Evolutionary conservation across 92 coral and sea anemone species (phyloP).

Genomic region (Parazoanthus darwini): DNA sequence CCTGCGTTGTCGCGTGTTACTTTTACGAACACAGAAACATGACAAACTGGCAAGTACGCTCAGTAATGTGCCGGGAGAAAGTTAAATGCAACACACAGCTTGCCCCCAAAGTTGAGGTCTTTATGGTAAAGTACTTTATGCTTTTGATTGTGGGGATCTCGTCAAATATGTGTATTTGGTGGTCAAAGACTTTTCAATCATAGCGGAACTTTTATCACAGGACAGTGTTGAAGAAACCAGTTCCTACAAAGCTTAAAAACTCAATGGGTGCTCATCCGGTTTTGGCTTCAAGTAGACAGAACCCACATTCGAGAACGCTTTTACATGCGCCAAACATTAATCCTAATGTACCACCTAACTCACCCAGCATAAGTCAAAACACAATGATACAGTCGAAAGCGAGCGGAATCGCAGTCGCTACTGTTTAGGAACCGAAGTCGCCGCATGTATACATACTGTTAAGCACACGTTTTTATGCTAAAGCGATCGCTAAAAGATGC

Average conservation of each 20-base stretch:
- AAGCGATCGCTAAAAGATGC: background rate
- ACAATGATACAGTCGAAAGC: constrained; percentile 50
- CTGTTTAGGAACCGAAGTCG: constrained; percentile 51
- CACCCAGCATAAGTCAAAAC: constrained; percentile 40
- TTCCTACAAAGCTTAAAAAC: constrained; percentile 32
- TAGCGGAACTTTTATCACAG: constrained; percentile 84
- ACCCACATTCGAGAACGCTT: constrained; percentile 25
- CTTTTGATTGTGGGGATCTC: constrained; percentile 89
- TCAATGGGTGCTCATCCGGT: constrained; percentile 29
- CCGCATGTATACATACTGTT: background rate
- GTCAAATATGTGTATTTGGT: constrained; percentile 99
- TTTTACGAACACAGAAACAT: constrained; percentile 92
- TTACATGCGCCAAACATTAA: constrained; percentile 20
- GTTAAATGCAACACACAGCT: constrained; percentile 58
- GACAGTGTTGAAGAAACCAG: constrained; percentile 52
- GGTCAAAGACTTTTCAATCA: constrained; percentile 86
- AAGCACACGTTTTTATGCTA: constrained; percentile 7
- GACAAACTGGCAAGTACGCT: constrained; percentile 72
- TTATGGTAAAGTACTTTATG: constrained; percentile 94
- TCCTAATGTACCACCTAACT: constrained; percentile 25
- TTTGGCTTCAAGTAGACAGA: constrained; percentile 1
- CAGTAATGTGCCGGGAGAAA: constrained; percentile 68
- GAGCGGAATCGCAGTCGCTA: constrained; percentile 70
- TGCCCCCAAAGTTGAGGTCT: constrained; percentile 85
- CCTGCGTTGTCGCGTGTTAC: constrained; percentile 88